Percentiles rank a stretch among this genome's conserved stretches.
These are phyloP conservation scores for Spicauda simplicius DNA, from an alignment of 2,888 invertebrate species.

Conservation along the genomic window DNA sequence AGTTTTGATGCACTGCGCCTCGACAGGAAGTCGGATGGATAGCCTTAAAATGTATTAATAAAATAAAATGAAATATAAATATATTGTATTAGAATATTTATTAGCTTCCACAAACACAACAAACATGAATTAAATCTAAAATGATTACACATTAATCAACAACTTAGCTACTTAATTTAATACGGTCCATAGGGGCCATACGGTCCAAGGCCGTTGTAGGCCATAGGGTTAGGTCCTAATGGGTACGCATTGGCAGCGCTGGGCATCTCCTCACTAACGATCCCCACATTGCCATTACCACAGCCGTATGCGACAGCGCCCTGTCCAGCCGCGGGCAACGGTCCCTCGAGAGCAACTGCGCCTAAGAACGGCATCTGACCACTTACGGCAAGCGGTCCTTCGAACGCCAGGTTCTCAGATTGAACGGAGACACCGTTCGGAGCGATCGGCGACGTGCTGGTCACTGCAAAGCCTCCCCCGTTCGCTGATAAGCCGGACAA, in stretches of 20 bases:
- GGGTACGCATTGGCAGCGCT: background rate
- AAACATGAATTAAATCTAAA: background rate
- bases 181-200: background rate
- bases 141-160: background rate
- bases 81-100: background rate
- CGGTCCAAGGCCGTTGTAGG: background rate
- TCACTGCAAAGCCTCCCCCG: constrained; percentile 42
- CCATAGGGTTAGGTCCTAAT: no score
- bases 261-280: constrained; percentile 19
- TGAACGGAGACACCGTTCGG: constrained; percentile 54
- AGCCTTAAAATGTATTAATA: no score
- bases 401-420: constrained; percentile 49
- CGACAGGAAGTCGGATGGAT: no score
- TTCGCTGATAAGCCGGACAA: background rate
- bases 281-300: constrained; percentile 48
- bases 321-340: constrained; percentile 40
- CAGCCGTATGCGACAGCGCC: constrained; percentile 49
- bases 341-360: constrained; percentile 28
- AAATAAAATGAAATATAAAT: no score
- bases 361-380: constrained; percentile 28
- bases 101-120: background rate
- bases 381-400: constrained; percentile 15
- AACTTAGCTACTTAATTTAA: background rate
- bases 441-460: constrained; percentile 50
- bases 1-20: no score